These are phyloP conservation scores for Brachypterus glaber DNA, from an alignment of 2,888 invertebrate species.

Conservation along the genomic window DNA sequence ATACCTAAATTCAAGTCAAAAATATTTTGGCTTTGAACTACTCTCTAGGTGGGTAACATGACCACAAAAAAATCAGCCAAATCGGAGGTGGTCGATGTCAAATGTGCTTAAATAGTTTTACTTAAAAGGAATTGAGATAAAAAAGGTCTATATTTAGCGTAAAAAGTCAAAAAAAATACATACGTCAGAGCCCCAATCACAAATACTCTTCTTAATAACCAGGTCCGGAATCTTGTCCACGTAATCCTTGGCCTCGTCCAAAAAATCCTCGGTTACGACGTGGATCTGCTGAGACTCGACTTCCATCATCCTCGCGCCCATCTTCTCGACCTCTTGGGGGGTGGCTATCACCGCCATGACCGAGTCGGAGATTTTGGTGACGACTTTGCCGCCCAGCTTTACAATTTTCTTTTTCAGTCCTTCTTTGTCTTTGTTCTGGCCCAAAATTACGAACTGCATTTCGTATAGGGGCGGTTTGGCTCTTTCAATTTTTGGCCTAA, in stretches of 20 bases:
- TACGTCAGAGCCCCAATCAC: conserved; percentile 78
- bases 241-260: conserved; percentile 56
- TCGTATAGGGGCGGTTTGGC: conserved; percentile 64
- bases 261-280: conserved; percentile 67
- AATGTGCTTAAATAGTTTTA: too few relatives aligned
- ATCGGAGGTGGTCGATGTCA: too few relatives aligned
- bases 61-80: too few relatives aligned
- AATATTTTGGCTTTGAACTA: too few relatives aligned
- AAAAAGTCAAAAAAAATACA: too few relatives aligned
- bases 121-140: neutral
- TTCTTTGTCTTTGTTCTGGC: conserved; percentile 47
- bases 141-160: neutral
- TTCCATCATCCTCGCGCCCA: conserved; percentile 53
- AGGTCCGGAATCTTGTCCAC: conserved; percentile 53
- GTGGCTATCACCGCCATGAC: conserved; percentile 70
- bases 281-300: conserved; percentile 63
- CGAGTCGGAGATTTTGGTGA: conserved; percentile 52
- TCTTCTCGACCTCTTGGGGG: conserved; percentile 56
- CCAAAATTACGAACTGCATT: conserved; percentile 63
- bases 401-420: conserved; percentile 58
- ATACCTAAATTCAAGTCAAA: too few relatives aligned
- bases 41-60: too few relatives aligned
- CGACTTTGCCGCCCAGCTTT: conserved; percentile 67
- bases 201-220: conserved; percentile 63
- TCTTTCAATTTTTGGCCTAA: conserved; percentile 55